phyloP scores from a whole-genome alignment of 1,140 invertebrate species.

The Coptotermes formosanus region DNA sequence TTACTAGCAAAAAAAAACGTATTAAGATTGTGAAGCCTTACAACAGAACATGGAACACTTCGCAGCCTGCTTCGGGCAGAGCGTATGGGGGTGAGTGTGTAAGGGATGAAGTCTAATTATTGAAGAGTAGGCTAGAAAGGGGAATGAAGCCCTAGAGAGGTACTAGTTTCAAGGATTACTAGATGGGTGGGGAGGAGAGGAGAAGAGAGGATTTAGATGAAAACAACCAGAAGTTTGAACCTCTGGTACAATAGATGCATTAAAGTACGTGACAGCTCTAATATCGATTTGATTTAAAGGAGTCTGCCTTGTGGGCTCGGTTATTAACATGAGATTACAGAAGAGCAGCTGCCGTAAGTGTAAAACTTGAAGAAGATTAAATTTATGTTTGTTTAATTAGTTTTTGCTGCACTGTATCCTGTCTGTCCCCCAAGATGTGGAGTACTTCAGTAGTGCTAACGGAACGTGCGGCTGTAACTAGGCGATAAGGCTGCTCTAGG shows the following conservation, averaged over 20 bases:
- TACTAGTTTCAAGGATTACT: slow-evolving; percentile 6
- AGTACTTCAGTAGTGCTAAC: too few species aligned
- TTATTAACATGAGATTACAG: too few species aligned
- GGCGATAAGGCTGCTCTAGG: too few species aligned
- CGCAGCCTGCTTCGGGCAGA: not conserved
- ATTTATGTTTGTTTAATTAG: too few species aligned
- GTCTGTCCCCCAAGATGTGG: too few species aligned
- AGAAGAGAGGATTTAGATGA: not conserved
- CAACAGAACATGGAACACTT: not conserved
- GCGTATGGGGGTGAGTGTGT: not conserved
- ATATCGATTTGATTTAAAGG: slow-evolving; percentile 9
- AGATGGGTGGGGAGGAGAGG: not conserved
- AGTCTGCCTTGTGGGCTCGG: not conserved
- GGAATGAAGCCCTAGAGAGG: not conserved
- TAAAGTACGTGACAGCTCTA: not conserved
- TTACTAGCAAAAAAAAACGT: not conserved
- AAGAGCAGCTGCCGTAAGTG: too few species aligned
- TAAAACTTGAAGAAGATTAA: too few species aligned
- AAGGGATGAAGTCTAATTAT: slow-evolving; percentile 17
- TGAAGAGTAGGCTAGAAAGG: not conserved
- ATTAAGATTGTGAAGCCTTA: not conserved
- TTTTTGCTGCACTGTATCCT: too few species aligned
- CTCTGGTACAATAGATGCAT: not conserved
- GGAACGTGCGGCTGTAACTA: too few species aligned
- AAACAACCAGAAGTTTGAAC: slow-evolving; percentile 2